A percentile compares a stretch with the other conserved stretches of the same genome.
Conservation (phyloP, 2,888 invertebrate species). For the Tetheella fluctuosa region DNA sequence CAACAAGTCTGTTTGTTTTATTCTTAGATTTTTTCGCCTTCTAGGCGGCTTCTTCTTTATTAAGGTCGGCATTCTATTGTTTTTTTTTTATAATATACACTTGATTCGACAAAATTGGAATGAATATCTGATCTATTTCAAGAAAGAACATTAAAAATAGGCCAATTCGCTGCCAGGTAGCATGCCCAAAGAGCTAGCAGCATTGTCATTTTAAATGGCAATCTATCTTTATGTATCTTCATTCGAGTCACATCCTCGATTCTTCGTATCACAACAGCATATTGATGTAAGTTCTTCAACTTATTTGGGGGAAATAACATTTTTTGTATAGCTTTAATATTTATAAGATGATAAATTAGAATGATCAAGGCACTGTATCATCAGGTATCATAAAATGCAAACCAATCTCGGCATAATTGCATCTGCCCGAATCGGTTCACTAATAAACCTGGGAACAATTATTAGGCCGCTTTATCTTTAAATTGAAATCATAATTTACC, state of each 20-base stretch:
- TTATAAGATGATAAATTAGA: not conserved
- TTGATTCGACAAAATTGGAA: not conserved
- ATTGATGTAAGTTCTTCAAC: not conserved
- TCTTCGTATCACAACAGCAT: not conserved
- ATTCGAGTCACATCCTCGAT: not conserved
- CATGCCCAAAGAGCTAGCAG: not conserved
- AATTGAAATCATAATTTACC: not conserved
- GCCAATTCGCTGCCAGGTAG: constrained; percentile 2
- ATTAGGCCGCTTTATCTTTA: not conserved
- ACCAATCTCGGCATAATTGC: not conserved
- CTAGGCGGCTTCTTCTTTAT: too few relatives aligned
- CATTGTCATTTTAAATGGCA: constrained; percentile 1
- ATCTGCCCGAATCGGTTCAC: not conserved
- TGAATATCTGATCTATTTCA: constrained; percentile 5
- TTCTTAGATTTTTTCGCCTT: too few relatives aligned
- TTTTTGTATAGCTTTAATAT: not conserved
- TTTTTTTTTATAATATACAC: not conserved
- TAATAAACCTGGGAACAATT: not conserved
- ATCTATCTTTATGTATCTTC: not conserved
- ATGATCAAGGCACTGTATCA: not conserved
- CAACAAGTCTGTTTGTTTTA: constrained; percentile 46
- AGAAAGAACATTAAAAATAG: not conserved
- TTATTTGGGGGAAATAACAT: not conserved
- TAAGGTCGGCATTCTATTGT: not conserved
- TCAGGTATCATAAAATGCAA: not conserved